A percentile compares a stretch with the other conserved stretches of the same genome.
Conservation (phyloP, 2,888 invertebrate genomes). For the Leptopilina myrica region DNA sequence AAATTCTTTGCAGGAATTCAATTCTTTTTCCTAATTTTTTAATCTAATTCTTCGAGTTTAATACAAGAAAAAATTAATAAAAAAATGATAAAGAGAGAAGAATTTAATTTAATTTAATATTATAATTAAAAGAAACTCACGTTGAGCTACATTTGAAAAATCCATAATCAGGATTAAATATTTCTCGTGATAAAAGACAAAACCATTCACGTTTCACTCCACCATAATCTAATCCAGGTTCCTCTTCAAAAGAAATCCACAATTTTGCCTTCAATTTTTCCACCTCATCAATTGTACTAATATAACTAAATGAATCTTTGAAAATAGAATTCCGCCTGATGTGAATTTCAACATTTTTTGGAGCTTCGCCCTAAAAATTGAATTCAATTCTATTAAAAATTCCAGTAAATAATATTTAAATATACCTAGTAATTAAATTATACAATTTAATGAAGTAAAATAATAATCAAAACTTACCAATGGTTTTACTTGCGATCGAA, state of each 20-base stretch:
- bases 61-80: too few species aligned
- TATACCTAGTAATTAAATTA: too few species aligned
- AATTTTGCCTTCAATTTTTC: slow-evolving; percentile 97
- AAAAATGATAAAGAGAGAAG: too few species aligned
- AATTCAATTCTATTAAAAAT: too few species aligned
- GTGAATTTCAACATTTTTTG: slow-evolving; percentile 98
- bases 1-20: too few species aligned
- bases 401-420: too few species aligned
- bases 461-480: too few species aligned
- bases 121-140: slow-evolving; percentile 79
- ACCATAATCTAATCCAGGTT: slow-evolving; percentile 97
- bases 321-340: slow-evolving; percentile 92
- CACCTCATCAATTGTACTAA: slow-evolving; percentile 92
- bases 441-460: too few species aligned
- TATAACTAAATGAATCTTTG: slow-evolving; percentile 97
- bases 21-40: too few species aligned
- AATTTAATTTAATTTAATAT: too few species aligned
- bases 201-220: slow-evolving; percentile 99
- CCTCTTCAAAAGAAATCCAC: slow-evolving; percentile 99
- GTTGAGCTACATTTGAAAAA: slow-evolving; percentile 99
- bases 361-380: slow-evolving; percentile 89
- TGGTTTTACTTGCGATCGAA: too few species aligned
- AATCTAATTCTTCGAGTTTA: too few species aligned
- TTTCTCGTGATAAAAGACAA: slow-evolving; percentile 98
- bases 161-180: slow-evolving; percentile 99